phyloP scores from a whole-genome alignment of 1,140 invertebrate genomes.

The Sycophaga agraensis region DNA sequence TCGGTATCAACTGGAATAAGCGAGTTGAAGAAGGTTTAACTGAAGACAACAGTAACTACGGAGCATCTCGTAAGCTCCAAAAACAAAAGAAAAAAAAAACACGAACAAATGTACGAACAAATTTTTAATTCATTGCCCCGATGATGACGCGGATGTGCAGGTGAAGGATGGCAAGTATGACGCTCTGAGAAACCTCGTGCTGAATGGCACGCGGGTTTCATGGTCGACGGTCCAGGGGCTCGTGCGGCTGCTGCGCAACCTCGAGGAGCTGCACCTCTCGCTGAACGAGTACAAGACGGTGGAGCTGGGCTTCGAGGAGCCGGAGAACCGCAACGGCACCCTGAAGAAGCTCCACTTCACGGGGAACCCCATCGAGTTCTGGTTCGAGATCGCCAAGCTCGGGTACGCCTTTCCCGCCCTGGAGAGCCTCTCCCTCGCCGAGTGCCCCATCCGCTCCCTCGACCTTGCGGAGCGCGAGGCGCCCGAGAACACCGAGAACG shows the following conservation, averaged over 20 bases:
- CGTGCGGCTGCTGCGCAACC: constrained; percentile 70
- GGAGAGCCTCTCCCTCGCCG: constrained; percentile 80
- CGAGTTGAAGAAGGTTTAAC: too few species aligned
- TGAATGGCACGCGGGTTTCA: constrained; percentile 82
- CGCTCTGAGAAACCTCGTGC: constrained; percentile 73
- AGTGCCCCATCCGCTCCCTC: constrained; percentile 75
- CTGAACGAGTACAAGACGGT: constrained; percentile 82
- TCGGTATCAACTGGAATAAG: too few species aligned
- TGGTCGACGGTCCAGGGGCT: constrained; percentile 81
- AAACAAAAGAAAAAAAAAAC: background rate
- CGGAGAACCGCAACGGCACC: constrained; percentile 60
- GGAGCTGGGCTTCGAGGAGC: constrained; percentile 58
- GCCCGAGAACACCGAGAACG: constrained; percentile 21
- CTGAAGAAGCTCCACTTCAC: constrained; percentile 79
- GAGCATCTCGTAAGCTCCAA: too few species aligned
- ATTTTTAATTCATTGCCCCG: too few species aligned
- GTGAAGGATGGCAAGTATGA: constrained; percentile 61
- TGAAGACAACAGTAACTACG: too few species aligned
- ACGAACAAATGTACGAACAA: too few species aligned
- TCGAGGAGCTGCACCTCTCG: constrained; percentile 89
- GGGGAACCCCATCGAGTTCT: constrained; percentile 76
- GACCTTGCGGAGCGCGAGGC: constrained; percentile 51
- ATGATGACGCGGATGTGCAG: too few species aligned
- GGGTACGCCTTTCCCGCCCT: constrained; percentile 82
- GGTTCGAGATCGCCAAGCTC: constrained; percentile 80